phyloP scores from a whole-genome alignment of 2,888 invertebrate species.

The Bombyx huttoni region DNA sequence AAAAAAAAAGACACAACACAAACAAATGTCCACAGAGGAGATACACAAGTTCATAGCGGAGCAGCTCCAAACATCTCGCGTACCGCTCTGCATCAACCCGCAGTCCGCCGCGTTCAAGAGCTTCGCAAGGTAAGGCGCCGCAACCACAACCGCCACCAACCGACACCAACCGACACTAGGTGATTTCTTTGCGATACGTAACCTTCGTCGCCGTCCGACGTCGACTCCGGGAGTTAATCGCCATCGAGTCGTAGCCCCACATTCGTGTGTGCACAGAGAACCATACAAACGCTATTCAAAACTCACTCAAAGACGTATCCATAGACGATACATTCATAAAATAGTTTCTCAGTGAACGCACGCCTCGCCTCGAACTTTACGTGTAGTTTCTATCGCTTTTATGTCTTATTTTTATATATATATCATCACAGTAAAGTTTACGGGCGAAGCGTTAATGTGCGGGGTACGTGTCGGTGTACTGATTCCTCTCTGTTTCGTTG shows the following conservation, averaged over 20 bases:
- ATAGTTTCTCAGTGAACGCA: no score
- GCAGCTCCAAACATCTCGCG: slow-evolving; percentile 94
- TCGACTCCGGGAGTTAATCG: not conserved
- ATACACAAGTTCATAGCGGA: slow-evolving; percentile 99
- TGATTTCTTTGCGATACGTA: slow-evolving; percentile 71
- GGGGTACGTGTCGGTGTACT: not conserved
- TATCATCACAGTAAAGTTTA: not conserved
- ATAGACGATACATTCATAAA: no score
- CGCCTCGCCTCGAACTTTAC: no score
- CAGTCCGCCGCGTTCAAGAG: slow-evolving; percentile 99
- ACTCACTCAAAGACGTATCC: no score
- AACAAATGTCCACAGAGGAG: slow-evolving; percentile 80
- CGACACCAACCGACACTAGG: slow-evolving; percentile 68
- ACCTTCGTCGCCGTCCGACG: slow-evolving; percentile 21
- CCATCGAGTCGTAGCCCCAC: not conserved
- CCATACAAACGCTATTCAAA: no score
- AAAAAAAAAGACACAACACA: not conserved
- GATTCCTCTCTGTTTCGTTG: not conserved
- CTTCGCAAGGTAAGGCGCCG: slow-evolving; percentile 96
- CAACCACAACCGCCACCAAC: slow-evolving; percentile 47
- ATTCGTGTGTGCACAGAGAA: not conserved
- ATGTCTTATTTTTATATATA: not conserved
- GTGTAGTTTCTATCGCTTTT: not conserved
- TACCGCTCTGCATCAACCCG: slow-evolving; percentile 99
- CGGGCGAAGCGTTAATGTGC: not conserved